Evolutionary conservation across 2,113 vertebrate species (phyloP), one percentile per base, ranked within the genome.

Genomic region (Gobius niger): DNA sequence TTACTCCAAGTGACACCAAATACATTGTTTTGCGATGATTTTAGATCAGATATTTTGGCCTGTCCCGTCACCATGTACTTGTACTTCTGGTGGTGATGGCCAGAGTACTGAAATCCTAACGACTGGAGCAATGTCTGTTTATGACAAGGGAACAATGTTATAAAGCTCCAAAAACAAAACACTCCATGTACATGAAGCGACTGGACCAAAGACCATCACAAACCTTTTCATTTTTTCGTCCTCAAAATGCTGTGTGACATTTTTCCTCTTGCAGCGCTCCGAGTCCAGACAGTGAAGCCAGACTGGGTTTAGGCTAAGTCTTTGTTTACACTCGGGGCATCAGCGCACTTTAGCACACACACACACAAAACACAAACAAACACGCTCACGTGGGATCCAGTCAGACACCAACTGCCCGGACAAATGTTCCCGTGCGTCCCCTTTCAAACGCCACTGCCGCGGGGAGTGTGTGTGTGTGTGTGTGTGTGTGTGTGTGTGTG

Each of bases 371-470:
- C 59, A 74, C 12, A 65, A 61, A 70, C 14, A 68, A 67, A 73
- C 52, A 73, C 49, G 57, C n/a, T 50, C 59, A 65, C 71, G 3
- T 15, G 72, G 69, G 73, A 78, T 61, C 61, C 67, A 77, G 51
- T 77, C 82, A 74, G 56, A 78, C 77, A 85, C 75, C 77, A 81
- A 84, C 80, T 78, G 77, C 82, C 75, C 62, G 50, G 72, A 84
- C 79, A 80, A 82, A 86, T 77, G 74, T 82, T 86, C 81, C 82
- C 79, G 77, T 83, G 76, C 74, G 65, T 75, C 80, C 78, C 57
- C 63, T 72, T 78, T 68, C 68, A 77, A 82, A 82, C 82, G 73
- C 66, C 47, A 77, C 79, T 66, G 59, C 77, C 54, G 68, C 24
- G 7, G 82, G 82, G 12, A 70, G 44, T 34, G 59, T 19, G 75